Evolutionary conservation across 2,888 invertebrate species (phyloP).

Genomic region (Tinea semifulvella): DNA sequence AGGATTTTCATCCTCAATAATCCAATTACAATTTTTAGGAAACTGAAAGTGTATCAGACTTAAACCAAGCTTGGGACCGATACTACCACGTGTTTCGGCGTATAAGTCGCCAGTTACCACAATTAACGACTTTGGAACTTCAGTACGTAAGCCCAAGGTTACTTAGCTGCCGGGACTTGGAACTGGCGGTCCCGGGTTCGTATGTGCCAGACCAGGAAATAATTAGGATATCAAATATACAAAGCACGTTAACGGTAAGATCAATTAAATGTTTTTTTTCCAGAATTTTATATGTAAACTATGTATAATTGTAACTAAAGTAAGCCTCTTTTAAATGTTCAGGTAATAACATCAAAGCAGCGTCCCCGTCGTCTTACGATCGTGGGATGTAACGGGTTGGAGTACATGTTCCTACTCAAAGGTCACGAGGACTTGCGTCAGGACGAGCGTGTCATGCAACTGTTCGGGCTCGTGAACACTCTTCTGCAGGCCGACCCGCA

Average conservation of each 20-base stretch:
- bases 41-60: slow-evolving; percentile 86
- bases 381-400: slow-evolving; percentile 94
- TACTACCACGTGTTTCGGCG: slow-evolving; percentile 98
- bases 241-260: slow-evolving; percentile 85
- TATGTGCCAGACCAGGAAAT: slow-evolving; percentile 93
- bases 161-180: slow-evolving; percentile 87
- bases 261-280: background rate
- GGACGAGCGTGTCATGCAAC: slow-evolving; percentile 99
- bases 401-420: slow-evolving; percentile 98
- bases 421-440: slow-evolving; percentile 99
- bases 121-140: slow-evolving; percentile 87
- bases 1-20: too few species aligned
- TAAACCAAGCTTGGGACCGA: slow-evolving; percentile 99
- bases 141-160: slow-evolving; percentile 97
- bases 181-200: slow-evolving; percentile 97
- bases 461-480: slow-evolving; percentile 96
- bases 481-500: slow-evolving; percentile 91
- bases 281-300: background rate
- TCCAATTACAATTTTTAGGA: slow-evolving; percentile 43
- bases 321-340: slow-evolving; percentile 19
- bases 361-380: slow-evolving; percentile 95
- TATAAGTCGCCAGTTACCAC: slow-evolving; percentile 94
- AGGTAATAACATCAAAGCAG: slow-evolving; percentile 98
- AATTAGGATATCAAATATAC: slow-evolving; percentile 89
- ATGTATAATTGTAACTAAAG: too few species aligned